phyloP scores from a whole-genome alignment of 2,113 vertebrate genomes.

The Rhea pennata region DNA sequence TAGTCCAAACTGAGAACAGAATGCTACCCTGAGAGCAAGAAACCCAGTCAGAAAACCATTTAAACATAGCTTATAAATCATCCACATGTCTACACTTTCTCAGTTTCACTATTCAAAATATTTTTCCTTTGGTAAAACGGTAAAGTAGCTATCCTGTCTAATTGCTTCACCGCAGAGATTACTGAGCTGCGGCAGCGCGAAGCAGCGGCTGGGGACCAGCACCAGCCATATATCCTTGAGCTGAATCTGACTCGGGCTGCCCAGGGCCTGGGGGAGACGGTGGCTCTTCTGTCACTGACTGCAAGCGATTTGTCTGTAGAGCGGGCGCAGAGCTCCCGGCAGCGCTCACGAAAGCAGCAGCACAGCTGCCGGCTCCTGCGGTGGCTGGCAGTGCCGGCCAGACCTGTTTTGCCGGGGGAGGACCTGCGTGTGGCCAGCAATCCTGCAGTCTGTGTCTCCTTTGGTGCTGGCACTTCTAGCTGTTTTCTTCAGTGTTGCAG shows the following conservation, averaged over 20 bases:
- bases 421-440: not conserved
- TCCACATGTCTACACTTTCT: not conserved
- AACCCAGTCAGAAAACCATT: conserved; percentile 3
- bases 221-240: not conserved
- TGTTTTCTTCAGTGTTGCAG: not conserved
- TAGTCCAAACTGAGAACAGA: conserved; percentile 52
- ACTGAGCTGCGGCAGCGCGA: not conserved
- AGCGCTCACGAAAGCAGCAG: not conserved
- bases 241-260: not conserved
- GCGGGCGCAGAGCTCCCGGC: fast-evolving
- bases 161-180: not conserved
- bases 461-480: not conserved
- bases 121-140: not conserved
- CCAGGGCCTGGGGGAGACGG: fast-evolving
- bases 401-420: not conserved
- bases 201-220: not conserved
- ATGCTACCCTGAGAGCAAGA: conserved; percentile 27
- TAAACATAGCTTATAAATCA: not conserved
- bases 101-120: not conserved
- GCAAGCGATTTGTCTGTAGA: not conserved
- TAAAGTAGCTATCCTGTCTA: not conserved
- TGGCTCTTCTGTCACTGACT: not conserved
- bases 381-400: not conserved
- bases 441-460: not conserved
- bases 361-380: not conserved